Evolutionary conservation across 2,797 vertebrate genomes (phyloP).

Genomic region (Fistularia commersonii): DNA sequence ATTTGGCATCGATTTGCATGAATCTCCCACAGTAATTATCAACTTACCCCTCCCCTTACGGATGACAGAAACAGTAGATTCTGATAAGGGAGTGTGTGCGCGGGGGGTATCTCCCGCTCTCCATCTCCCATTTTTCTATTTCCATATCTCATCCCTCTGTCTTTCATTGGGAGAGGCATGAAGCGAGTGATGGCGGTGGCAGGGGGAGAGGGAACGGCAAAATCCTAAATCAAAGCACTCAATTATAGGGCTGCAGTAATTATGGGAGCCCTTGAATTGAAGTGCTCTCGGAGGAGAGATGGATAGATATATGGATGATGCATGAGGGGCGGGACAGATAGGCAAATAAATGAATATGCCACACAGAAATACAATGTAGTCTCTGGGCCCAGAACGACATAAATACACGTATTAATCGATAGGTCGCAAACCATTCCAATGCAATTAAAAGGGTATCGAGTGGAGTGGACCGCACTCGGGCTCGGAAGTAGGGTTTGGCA

Average conservation of each 20-base stretch:
- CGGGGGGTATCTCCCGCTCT: conserved; percentile 57
- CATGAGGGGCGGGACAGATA: conserved; percentile 71
- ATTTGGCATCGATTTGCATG: conserved; percentile 81
- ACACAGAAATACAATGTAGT: conserved; percentile 78
- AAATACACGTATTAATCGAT: conserved; percentile 80
- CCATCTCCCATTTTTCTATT: conserved; percentile 75
- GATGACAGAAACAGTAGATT: conserved; percentile 72
- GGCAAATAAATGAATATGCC: conserved; percentile 83
- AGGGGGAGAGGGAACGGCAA: conserved; percentile 65
- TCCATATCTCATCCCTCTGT: conserved; percentile 77
- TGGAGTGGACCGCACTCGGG: conserved; percentile 52
- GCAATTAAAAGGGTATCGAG: conserved; percentile 81
- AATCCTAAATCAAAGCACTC: conserved; percentile 81
- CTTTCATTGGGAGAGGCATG: conserved; percentile 67
- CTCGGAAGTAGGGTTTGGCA: conserved; percentile 41
- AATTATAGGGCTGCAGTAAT: conserved; percentile 79
- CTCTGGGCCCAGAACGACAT: conserved; percentile 60
- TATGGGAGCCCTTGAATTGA: conserved; percentile 76
- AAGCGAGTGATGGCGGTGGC: conserved; percentile 63
- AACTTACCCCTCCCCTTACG: conserved; percentile 55
- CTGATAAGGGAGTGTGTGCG: conserved; percentile 55
- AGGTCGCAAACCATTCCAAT: conserved; percentile 71
- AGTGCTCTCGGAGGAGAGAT: conserved; percentile 75
- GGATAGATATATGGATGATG: conserved; percentile 76
- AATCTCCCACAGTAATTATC: conserved; percentile 77